Conservation (phyloP, 1,140 invertebrate genomes). For the Sitobion miscanthi region DNA sequence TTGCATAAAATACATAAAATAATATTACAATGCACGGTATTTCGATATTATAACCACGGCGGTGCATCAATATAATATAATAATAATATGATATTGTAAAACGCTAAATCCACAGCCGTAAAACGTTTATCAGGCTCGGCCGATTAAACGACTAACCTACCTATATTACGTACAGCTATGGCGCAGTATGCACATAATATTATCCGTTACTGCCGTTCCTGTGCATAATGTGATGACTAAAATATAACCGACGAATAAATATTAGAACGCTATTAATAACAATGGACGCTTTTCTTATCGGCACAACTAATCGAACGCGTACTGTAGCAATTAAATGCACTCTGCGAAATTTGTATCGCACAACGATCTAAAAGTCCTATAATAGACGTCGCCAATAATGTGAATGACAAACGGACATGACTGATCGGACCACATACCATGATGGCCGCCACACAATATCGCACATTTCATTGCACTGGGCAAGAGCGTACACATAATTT, state of each 20-base stretch:
- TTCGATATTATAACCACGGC: not conserved
- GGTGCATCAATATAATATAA: not conserved
- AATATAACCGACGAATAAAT: not conserved
- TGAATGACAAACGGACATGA: not conserved
- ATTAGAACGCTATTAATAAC: not conserved
- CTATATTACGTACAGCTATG: too few relatives aligned
- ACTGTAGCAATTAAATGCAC: not conserved
- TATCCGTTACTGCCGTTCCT: not conserved
- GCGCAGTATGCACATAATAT: not conserved
- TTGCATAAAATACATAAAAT: not conserved
- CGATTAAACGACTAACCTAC: too few relatives aligned
- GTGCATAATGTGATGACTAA: too few relatives aligned
- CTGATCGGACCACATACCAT: not conserved
- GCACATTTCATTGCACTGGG: not conserved
- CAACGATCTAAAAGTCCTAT: not conserved
- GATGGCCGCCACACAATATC: not conserved
- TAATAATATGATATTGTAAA: not conserved
- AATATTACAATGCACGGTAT: not conserved
- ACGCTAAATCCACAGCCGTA: slow-evolving; percentile 3
- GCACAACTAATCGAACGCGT: not conserved
- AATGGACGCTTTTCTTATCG: not conserved
- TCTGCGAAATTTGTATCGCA: not conserved
- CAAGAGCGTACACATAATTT: not conserved
- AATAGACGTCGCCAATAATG: not conserved
- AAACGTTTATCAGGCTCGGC: not conserved